These are phyloP conservation scores for Osmerus mordax DNA, from an alignment of 2,113 vertebrate genomes.

Conservation along the genomic window DNA sequence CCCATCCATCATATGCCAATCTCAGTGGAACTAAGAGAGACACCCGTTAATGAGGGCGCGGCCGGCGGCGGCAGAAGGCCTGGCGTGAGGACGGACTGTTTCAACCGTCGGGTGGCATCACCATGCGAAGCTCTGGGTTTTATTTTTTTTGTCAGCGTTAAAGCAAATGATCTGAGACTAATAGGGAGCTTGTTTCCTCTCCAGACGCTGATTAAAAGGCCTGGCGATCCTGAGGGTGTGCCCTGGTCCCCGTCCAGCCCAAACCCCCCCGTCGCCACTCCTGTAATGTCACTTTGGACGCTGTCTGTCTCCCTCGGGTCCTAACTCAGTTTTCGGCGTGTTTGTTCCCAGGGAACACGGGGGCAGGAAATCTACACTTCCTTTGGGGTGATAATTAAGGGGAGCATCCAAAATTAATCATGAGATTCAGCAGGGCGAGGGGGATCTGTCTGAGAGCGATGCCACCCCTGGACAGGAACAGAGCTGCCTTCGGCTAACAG, in stretches of 20 bases:
- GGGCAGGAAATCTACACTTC: slow-evolving; percentile 86
- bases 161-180: slow-evolving; percentile 94
- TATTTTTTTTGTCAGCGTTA: slow-evolving; percentile 72
- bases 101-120: slow-evolving; percentile 89
- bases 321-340: slow-evolving; percentile 85
- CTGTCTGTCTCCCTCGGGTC: slow-evolving; percentile 88
- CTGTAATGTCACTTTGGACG: slow-evolving; percentile 89
- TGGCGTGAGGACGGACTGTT: slow-evolving; percentile 77
- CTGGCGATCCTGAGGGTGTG: slow-evolving; percentile 86
- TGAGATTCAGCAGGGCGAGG: slow-evolving; percentile 97
- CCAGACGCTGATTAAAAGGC: slow-evolving; percentile 92
- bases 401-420: slow-evolving; percentile 98
- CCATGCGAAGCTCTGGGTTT: slow-evolving; percentile 70
- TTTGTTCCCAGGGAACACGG: slow-evolving; percentile 73
- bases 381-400: slow-evolving; percentile 99
- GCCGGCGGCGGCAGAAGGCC: slow-evolving; percentile 74
- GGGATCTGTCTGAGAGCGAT: slow-evolving; percentile 93
- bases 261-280: slow-evolving; percentile 53
- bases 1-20: slow-evolving; percentile 83
- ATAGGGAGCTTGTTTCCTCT: slow-evolving; percentile 81
- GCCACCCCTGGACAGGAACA: slow-evolving; percentile 74
- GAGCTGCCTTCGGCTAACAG: slow-evolving; percentile 93
- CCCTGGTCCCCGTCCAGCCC: slow-evolving; percentile 80
- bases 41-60: slow-evolving; percentile 85
- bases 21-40: slow-evolving; percentile 86